These are phyloP conservation scores for Ommatoiulus sabulosus DNA, from an alignment of 2,888 invertebrate genomes.

Conservation along the genomic window DNA sequence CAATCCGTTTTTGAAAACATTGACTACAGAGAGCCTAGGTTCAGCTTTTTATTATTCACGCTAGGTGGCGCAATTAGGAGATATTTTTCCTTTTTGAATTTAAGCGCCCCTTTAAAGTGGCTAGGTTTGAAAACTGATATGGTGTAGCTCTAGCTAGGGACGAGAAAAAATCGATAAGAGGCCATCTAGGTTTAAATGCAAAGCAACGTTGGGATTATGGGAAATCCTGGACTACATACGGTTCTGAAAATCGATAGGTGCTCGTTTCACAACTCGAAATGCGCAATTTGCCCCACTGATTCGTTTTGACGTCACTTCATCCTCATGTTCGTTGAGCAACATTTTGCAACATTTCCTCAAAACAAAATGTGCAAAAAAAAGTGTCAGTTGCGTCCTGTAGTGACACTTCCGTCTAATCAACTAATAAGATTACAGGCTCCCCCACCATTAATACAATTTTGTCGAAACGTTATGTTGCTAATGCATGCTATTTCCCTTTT, in stretches of 20 bases:
- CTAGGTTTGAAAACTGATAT: constrained; percentile 10
- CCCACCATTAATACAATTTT: background rate
- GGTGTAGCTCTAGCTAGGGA: constrained; percentile 24
- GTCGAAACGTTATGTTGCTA: background rate
- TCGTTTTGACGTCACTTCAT: constrained; percentile 8
- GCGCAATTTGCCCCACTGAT: background rate
- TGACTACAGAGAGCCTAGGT: background rate
- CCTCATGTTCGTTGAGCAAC: background rate
- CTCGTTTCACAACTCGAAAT: background rate
- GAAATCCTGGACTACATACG: constrained; percentile 12
- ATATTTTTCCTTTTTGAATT: background rate
- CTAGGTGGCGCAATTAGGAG: background rate
- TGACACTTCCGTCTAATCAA: background rate
- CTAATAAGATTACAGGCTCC: background rate
- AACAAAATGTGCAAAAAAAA: background rate
- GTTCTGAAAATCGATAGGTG: constrained; percentile 23
- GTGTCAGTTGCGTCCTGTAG: background rate
- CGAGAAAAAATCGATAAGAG: constrained; percentile 11
- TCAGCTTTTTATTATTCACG: background rate
- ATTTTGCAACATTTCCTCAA: background rate
- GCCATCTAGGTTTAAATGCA: constrained; percentile 48
- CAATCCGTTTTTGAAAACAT: background rate
- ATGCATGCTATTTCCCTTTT: background rate
- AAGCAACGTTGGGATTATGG: constrained; percentile 45
- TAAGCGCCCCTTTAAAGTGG: constrained; percentile 26